A percentile compares a stretch with the other conserved stretches of the same genome.
These are phyloP conservation scores for Crotophaga sulcirostris DNA, from an alignment of 2,113 vertebrate species.

Conservation along the genomic window DNA sequence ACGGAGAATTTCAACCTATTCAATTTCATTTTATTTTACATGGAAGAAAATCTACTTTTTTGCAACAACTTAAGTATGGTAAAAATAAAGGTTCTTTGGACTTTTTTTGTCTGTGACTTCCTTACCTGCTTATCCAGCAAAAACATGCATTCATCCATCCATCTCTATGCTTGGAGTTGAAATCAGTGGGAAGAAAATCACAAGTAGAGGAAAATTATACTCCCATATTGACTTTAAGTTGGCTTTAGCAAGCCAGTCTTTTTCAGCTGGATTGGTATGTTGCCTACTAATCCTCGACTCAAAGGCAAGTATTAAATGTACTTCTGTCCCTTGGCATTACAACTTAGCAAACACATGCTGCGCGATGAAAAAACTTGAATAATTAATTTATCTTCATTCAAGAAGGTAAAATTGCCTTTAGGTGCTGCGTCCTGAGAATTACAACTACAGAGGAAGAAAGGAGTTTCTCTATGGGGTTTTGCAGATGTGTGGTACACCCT, in stretches of 20 bases:
- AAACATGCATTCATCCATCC: constrained; percentile 33
- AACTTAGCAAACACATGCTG: not conserved
- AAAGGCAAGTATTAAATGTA: not conserved
- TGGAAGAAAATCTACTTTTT: constrained; percentile 38
- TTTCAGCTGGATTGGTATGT: not conserved
- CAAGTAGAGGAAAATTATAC: not conserved
- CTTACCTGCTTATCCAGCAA: constrained; percentile 32
- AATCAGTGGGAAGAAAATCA: constrained; percentile 16
- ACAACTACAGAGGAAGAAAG: not conserved
- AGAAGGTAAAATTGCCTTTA: not conserved
- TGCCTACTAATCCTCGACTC: not conserved
- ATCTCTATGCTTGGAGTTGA: constrained; percentile 12
- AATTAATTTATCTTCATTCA: not conserved
- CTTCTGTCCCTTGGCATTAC: not conserved
- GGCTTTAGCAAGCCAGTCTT: not conserved
- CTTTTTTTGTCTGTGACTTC: not conserved
- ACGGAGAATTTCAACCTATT: not conserved
- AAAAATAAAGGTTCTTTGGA: constrained; percentile 26
- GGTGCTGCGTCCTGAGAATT: not conserved
- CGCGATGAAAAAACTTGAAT: not conserved
- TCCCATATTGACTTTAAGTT: not conserved
- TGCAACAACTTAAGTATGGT: not conserved
- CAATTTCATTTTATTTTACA: constrained; percentile 26
- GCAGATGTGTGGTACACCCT: accelerated
- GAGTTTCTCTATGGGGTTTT: not conserved